Evolutionary conservation across 2,113 vertebrate species (phyloP).

Genomic region (Formicarius rufipectus): DNA sequence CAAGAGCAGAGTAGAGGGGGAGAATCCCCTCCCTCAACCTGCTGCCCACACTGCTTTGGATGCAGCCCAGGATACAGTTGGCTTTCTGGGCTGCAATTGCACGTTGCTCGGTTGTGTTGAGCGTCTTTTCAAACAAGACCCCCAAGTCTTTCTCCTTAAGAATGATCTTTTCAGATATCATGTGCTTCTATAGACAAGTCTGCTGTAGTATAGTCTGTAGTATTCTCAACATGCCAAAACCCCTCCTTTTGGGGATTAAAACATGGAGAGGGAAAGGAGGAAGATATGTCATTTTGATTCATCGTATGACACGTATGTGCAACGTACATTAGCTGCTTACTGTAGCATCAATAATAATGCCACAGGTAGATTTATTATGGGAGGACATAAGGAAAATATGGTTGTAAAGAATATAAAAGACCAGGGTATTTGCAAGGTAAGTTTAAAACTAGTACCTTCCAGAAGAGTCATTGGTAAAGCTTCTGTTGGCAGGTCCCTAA

Average conservation of each 20-base stretch:
- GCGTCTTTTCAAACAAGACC: neutral
- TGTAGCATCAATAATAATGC: constrained; percentile 48
- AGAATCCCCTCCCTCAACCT: neutral
- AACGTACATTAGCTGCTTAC: constrained; percentile 43
- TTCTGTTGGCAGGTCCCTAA: neutral
- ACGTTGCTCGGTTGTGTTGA: neutral
- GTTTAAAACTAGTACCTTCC: neutral
- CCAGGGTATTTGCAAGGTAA: neutral
- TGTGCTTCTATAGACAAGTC: neutral
- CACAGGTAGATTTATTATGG: constrained; percentile 14
- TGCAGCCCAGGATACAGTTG: neutral
- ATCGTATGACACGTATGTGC: neutral
- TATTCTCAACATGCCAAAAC: neutral
- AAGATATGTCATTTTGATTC: constrained; percentile 45
- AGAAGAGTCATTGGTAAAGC: neutral
- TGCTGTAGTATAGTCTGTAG: neutral
- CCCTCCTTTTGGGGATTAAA: neutral
- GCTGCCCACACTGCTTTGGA: neutral
- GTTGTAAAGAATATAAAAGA: neutral
- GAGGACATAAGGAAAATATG: neutral
- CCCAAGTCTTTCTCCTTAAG: neutral
- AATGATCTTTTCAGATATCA: neutral
- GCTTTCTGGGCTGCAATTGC: neutral
- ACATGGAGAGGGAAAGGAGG: neutral
- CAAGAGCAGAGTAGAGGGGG: neutral